Base-by-base conservation (phyloP, 2,888 invertebrate species). In the Spilarctia lutea region DNA sequence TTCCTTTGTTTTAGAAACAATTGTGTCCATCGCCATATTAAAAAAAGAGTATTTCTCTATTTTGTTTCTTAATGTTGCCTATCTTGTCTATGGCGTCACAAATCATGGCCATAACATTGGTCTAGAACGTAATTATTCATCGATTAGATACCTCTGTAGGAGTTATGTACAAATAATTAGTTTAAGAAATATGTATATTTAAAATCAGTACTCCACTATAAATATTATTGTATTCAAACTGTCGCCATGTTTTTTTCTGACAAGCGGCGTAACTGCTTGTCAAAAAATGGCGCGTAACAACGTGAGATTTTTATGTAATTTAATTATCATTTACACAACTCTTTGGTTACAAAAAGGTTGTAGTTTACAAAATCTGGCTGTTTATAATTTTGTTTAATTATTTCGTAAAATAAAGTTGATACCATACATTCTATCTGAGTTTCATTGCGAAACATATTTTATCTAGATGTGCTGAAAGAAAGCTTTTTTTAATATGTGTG, bases 321-420 rank as follows among this genome's bases (percentile, higher is more conserved):
- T 75, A 71, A 18, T 77, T 48, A 71, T 77, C 39, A 30, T 73
- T 72, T 65, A 45, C 42, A 65, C 35, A 75, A 68, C 78, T 77
- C 79, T 80, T 82, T 56, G 68, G 72, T 48, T 10, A 68, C 76
- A 78, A 80, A 79, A 77, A 75, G 82, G 77, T 65, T 75, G 65
- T 73, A 65, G 68, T 70, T 24, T 77, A 79, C 78, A 85, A 82
- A 77, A 79, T 80, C 73, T 81, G 83, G 81, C 84, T 83, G 85
- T 85, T 82, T 75, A 82, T 74, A 79, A 78, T 74, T 73, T 81
- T 82, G 78, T 80, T 82, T 79, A 81, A 80, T 77, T 81, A 76
- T 86, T 85, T 84, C 83, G 75, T 85, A 83, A 80, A 88, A 71
- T 88, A 86, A 87, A 88, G 75, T 81, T 86, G 80, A 81, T 85